These are phyloP conservation scores for Actinostola sp. DNA, from an alignment of 92 coral and sea anemone species.

Conservation along the genomic window DNA sequence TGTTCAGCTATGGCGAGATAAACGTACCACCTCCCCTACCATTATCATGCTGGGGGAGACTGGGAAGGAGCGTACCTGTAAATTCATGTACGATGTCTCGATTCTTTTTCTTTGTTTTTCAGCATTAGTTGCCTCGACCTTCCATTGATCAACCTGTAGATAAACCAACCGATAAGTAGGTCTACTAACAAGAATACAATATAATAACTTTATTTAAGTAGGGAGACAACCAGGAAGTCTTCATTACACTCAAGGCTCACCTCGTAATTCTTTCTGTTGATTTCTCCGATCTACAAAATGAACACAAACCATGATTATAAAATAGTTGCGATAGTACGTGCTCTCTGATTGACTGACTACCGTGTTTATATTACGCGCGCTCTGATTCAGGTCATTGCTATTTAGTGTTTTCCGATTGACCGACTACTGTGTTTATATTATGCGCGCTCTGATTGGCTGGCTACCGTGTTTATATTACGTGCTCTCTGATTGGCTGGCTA, in stretches of 20 bases:
- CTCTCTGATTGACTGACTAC: too few relatives aligned
- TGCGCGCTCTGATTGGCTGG: too few relatives aligned
- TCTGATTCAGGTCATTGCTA: too few relatives aligned
- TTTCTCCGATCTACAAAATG: conserved; percentile 74
- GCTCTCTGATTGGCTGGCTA: too few relatives aligned
- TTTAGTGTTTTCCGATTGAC: too few relatives aligned
- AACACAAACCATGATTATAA: not conserved
- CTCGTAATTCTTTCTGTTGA: conserved; percentile 85
- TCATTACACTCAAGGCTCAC: conserved; percentile 35
- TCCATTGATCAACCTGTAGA: conserved; percentile 88
- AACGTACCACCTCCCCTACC: too few relatives aligned
- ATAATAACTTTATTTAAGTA: not conserved
- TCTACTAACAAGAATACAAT: not conserved
- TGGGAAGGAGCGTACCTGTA: conserved; percentile 81
- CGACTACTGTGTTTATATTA: too few relatives aligned
- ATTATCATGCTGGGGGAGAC: too few relatives aligned
- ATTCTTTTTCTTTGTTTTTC: conserved; percentile 85
- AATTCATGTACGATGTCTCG: conserved; percentile 76
- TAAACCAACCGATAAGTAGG: not conserved
- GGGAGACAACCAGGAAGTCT: conserved; percentile 5
- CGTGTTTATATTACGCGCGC: too few relatives aligned
- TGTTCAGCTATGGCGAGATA: too few relatives aligned
- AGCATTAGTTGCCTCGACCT: conserved; percentile 79
- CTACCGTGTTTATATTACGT: too few relatives aligned
- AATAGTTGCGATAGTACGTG: too few relatives aligned